phyloP scores from a whole-genome alignment of 2,797 vertebrate species.

The Neosilurus hyrtlii region DNA sequence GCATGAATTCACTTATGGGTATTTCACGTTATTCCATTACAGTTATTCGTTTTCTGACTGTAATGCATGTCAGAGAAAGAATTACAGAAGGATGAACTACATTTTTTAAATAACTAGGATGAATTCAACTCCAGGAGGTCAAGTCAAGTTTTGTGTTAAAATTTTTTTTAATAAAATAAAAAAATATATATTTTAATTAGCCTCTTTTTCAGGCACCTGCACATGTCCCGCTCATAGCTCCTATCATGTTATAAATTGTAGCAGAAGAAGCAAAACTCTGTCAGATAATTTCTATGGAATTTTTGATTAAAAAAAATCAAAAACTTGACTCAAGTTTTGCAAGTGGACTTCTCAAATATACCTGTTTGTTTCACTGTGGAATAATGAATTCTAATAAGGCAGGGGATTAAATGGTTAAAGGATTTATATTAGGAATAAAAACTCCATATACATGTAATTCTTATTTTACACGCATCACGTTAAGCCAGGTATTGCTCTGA shows the following conservation, averaged over 20 bases:
- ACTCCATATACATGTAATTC: neutral
- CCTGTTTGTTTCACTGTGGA: neutral
- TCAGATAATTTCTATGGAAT: no score
- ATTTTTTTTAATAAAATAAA: no score
- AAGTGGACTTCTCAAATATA: neutral
- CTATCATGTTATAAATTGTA: no score
- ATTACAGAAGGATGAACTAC: neutral
- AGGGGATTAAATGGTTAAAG: neutral
- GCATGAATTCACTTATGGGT: slow-evolving; percentile 40
- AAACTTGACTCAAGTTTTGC: no score
- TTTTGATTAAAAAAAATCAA: no score
- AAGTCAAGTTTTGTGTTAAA: no score
- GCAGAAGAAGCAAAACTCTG: no score
- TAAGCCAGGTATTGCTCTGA: neutral
- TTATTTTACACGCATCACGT: neutral
- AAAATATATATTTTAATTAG: no score
- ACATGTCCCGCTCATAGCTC: no score
- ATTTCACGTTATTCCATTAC: slow-evolving; percentile 37
- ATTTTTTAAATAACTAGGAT: no score
- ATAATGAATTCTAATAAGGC: neutral
- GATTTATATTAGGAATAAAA: neutral
- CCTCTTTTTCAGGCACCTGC: no score
- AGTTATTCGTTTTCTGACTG: slow-evolving; percentile 25
- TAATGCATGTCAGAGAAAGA: slow-evolving; percentile 18
- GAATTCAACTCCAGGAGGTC: neutral